Evolutionary conservation across 2,113 vertebrate genomes (phyloP).

Genomic region (Nothoprocta pentlandii): DNA sequence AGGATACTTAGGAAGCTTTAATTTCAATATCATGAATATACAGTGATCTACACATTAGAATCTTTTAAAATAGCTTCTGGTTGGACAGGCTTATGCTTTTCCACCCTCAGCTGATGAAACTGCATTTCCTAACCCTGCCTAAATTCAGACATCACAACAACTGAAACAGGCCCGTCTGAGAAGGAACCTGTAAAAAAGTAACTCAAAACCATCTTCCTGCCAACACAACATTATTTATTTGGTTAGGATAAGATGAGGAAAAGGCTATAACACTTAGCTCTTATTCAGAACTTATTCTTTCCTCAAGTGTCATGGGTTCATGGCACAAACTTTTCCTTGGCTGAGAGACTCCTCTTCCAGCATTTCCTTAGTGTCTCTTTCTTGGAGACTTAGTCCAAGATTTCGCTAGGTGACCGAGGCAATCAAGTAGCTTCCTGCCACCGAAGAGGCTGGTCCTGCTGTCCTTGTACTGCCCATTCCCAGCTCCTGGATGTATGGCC

Average conservation of each 20-base stretch:
- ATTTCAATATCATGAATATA: background rate
- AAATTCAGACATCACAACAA: background rate
- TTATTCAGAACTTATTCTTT: background rate
- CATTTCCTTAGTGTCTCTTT: background rate
- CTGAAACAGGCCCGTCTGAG: background rate
- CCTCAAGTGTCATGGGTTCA: background rate
- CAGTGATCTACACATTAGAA: background rate
- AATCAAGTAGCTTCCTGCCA: background rate
- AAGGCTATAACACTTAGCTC: background rate
- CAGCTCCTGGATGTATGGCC: background rate
- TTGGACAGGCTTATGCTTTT: background rate
- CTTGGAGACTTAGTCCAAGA: background rate
- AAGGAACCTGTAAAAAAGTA: background rate
- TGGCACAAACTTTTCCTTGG: background rate
- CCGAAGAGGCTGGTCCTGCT: rapidly evolving
- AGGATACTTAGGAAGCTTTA: background rate
- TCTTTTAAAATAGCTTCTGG: background rate
- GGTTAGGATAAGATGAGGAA: background rate
- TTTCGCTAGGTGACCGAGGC: background rate
- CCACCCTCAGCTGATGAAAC: background rate
- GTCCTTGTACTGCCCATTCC: background rate
- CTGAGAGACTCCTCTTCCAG: background rate
- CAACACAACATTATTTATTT: background rate
- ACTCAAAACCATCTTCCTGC: background rate
- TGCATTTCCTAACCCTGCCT: background rate